Percentiles rank a stretch among this genome's conserved stretches.
phyloP scores from a whole-genome alignment of 2,797 vertebrate species.

The Mormyrus hasselquistii region DNA sequence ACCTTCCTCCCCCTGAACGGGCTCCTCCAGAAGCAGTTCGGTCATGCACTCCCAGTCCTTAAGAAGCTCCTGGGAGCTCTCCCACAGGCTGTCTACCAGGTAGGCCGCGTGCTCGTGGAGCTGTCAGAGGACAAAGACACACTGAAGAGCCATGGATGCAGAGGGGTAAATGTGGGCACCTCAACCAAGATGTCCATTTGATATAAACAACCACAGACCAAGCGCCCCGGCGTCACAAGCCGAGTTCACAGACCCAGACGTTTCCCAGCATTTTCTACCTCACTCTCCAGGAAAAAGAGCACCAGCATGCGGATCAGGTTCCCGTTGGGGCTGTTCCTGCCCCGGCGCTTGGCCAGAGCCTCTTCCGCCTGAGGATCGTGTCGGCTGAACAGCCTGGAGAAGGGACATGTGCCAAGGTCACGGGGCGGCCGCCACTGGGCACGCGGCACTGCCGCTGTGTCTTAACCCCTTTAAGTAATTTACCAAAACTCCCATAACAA shows the following conservation, averaged over 20 bases:
- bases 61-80: slow-evolving; percentile 96
- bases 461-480: background rate
- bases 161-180: background rate
- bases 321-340: slow-evolving; percentile 91
- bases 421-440: background rate
- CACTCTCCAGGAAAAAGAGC: slow-evolving; percentile 97
- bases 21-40: slow-evolving; percentile 90
- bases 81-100: slow-evolving; percentile 96
- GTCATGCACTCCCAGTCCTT: slow-evolving; percentile 99
- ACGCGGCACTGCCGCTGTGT: background rate
- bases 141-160: slow-evolving; percentile 10
- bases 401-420: background rate
- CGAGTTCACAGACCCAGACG: background rate
- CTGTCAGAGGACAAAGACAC: slow-evolving; percentile 57
- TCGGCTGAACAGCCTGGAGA: slow-evolving; percentile 80
- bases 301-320: slow-evolving; percentile 97
- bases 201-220: background rate
- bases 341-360: slow-evolving; percentile 88
- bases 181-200: background rate
- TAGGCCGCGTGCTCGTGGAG: slow-evolving; percentile 97
- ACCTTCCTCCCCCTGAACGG: slow-evolving; percentile 96
- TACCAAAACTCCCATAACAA: background rate
- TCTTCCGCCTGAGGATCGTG: slow-evolving; percentile 95
- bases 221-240: background rate
- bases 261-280: slow-evolving; percentile 64